These are phyloP conservation scores for Apeltes quadracus DNA, from an alignment of 2,113 vertebrate genomes.

Conservation along the genomic window DNA sequence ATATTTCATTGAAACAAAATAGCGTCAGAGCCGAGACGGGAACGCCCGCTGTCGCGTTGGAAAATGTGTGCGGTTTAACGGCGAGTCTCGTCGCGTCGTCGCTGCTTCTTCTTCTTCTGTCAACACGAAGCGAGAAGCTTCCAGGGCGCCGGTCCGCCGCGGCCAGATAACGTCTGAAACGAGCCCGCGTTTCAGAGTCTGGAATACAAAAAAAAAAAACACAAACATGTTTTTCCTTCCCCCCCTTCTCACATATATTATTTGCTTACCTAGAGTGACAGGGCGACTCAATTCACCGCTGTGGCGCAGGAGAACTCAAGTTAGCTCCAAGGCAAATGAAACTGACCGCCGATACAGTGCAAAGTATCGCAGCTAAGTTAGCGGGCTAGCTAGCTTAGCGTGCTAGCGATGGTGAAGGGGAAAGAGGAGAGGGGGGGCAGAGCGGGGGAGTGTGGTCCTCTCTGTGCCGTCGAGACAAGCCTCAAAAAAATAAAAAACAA, in stretches of 20 bases:
- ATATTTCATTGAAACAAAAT: not conserved
- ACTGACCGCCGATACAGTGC: constrained; percentile 44
- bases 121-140: constrained; percentile 57
- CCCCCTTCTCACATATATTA: not conserved
- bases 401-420: constrained; percentile 53
- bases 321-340: constrained; percentile 41
- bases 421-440: too few relatives aligned
- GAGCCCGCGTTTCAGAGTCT: constrained; percentile 18
- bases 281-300: constrained; percentile 34
- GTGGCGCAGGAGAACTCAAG: constrained; percentile 45
- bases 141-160: constrained; percentile 43
- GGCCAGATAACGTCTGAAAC: constrained; percentile 29
- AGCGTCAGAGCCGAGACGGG: not conserved
- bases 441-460: constrained; percentile 40
- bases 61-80: constrained; percentile 23
- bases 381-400: constrained; percentile 72
- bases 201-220: not conserved
- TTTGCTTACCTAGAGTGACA: constrained; percentile 57
- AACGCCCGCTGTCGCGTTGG: not conserved
- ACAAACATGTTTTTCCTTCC: not conserved
- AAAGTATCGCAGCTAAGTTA: constrained; percentile 72
- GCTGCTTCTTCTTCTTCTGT: constrained; percentile 74
- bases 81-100: constrained; percentile 57
- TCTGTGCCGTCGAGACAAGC: constrained; percentile 56
- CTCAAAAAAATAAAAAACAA: constrained; percentile 37